A percentile compares a stretch with the other conserved stretches of the same genome.
Evolutionary conservation across 2,113 vertebrate species (phyloP).

Genomic region (Machaerirhynchus nigripectus): DNA sequence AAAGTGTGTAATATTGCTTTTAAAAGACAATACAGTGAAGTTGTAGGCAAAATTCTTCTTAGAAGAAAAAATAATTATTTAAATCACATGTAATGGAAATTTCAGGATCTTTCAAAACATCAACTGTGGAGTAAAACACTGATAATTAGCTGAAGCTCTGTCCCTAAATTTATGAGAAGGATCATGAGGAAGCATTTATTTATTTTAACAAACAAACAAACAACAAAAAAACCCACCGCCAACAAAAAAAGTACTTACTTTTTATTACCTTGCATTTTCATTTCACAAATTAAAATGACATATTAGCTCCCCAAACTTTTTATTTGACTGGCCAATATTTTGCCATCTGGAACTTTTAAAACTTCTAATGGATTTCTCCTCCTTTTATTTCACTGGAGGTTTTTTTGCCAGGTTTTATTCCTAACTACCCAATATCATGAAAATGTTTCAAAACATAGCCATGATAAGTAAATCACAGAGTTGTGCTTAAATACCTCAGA

Average conservation of each 20-base stretch:
- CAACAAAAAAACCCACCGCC: accelerated
- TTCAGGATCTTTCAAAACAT: not conserved
- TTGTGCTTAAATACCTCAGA: not conserved
- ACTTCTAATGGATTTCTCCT: not conserved
- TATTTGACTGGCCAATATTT: not conserved
- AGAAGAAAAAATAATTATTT: not conserved
- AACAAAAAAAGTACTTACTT: not conserved
- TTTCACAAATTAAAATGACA: not conserved
- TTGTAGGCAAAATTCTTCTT: not conserved
- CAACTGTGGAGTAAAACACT: not conserved
- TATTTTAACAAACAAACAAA: not conserved
- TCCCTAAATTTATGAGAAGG: not conserved
- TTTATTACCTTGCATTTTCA: not conserved
- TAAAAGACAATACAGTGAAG: not conserved
- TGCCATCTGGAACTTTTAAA: not conserved
- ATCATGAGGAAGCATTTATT: not conserved
- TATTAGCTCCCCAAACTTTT: not conserved
- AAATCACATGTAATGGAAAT: not conserved
- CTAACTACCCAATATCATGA: not conserved
- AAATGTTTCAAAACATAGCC: not conserved
- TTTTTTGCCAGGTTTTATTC: not conserved
- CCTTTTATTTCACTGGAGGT: not conserved
- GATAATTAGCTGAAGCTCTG: not conserved
- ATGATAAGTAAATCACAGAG: not conserved
- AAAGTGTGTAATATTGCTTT: not conserved